Conservation (phyloP, 2,888 invertebrate genomes). For the Panzeria rudis region DNA sequence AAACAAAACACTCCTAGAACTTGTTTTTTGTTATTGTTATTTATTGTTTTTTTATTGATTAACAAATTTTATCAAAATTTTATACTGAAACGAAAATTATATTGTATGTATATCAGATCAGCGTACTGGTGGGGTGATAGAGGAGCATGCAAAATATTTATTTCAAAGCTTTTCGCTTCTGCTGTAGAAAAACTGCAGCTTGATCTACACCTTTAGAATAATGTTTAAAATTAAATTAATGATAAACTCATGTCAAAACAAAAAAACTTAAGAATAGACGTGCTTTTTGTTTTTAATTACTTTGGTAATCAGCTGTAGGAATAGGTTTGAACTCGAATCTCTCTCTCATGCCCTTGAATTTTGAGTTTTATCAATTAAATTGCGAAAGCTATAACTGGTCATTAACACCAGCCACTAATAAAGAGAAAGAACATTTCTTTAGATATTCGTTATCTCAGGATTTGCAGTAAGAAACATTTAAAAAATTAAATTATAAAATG, state of each 20-base stretch:
- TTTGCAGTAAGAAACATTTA: not conserved
- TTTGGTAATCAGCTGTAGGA: conserved; percentile 47
- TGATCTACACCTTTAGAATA: conserved; percentile 1
- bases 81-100: conserved; percentile 9
- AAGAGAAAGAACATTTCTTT: not conserved
- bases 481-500: not conserved
- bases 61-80: conserved; percentile 18
- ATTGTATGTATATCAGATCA: not conserved
- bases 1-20: conserved; percentile 43
- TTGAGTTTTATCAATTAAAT: not conserved
- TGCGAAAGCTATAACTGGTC: not conserved
- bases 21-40: conserved; percentile 43
- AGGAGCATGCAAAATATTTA: not conserved
- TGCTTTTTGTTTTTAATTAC: conserved; percentile 27
- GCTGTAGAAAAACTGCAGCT: not conserved
- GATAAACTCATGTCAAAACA: conserved; percentile 12
- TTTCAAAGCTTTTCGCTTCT: conserved; percentile 2
- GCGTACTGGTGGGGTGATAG: not conserved
- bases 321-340: not conserved
- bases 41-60: conserved; percentile 15
- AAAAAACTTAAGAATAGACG: not conserved
- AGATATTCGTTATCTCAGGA: not conserved
- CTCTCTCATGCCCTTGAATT: conserved; percentile 25
- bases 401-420: not conserved
- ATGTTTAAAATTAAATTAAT: conserved; percentile 17